Evolutionary conservation across 2,113 vertebrate species (phyloP), one percentile per base, ranked within the genome.

Genomic region (Neogale vison): DNA sequence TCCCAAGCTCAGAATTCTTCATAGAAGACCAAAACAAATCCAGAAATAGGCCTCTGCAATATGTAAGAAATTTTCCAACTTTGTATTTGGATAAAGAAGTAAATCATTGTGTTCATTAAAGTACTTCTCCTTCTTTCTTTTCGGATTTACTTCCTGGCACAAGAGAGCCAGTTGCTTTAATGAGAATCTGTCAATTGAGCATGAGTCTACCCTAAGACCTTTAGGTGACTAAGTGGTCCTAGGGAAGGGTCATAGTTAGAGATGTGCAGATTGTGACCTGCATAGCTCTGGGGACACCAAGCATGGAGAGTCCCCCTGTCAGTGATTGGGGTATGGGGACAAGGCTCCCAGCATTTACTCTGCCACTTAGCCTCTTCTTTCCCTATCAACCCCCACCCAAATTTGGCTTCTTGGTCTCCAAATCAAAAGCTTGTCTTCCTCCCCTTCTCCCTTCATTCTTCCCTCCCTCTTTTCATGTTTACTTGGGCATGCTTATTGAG

Each of bases 1-100:
- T 84, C 57, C 50, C 71, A 96, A 97, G 34, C 71, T 94, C 88
- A 95, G 79, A 90, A 79, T 82, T 96, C 93, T 90, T 93, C 42
- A 50, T 31, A 69, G 69, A 94, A 90, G 42, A 94, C 71, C 18
- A 77, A 34, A 95, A 92, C 65, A 89, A 83, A 88, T 83, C 29
- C 17, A 17, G 63, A 95, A 93, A 76, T 85, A 90, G 36, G 14
- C 57, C 65, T 57, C 21, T 2, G 65, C 4, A 21, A 50, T 72
- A 59, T 87, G 45, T 88, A 81, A 90, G 29, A 85, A 39, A 67
- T 65, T 50, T 90, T 88, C 31, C 36, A 39, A n/a, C 39, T 65
- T 90, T 47, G 52, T 84, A 39, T 63, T 96, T 42, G 88, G 77
- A 29, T 85, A 93, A 93, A 65, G 72, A 95, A 83, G 42, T 52